phyloP scores from a whole-genome alignment of 1,140 invertebrate genomes.

The Drosophila aff. region DNA sequence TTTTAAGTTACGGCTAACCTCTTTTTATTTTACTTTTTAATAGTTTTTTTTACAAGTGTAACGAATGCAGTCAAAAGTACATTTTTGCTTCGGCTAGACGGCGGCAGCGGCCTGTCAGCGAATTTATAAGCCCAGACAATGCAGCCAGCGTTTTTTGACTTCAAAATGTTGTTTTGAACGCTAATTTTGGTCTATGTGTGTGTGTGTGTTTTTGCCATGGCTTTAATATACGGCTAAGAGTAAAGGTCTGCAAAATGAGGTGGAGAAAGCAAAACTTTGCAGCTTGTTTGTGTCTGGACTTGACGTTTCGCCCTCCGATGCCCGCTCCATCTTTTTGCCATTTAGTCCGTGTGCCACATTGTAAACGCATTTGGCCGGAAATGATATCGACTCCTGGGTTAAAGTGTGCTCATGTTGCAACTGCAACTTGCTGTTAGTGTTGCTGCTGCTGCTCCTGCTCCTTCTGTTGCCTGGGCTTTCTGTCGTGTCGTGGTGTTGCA shows the following conservation, averaged over 20 bases:
- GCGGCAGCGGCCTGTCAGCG: slow-evolving; percentile 57
- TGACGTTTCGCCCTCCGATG: slow-evolving; percentile 23
- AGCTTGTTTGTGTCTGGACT: slow-evolving; percentile 35
- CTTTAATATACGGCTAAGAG: slow-evolving; percentile 34
- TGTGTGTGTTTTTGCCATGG: not conserved
- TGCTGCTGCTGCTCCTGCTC: slow-evolving; percentile 18
- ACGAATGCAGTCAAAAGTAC: slow-evolving; percentile 28
- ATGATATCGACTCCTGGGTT: slow-evolving; percentile 72
- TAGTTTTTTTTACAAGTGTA: slow-evolving; percentile 20
- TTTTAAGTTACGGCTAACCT: not conserved
- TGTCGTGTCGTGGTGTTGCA: slow-evolving; percentile 78
- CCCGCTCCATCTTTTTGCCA: slow-evolving; percentile 30
- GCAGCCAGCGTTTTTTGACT: slow-evolving; percentile 65
- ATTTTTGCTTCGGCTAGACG: slow-evolving; percentile 46
- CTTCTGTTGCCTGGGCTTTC: slow-evolving; percentile 34
- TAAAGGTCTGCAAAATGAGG: slow-evolving; percentile 26
- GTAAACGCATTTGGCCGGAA: slow-evolving; percentile 77
- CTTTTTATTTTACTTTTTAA: not conserved
- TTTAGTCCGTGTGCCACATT: slow-evolving; percentile 41
- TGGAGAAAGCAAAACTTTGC: slow-evolving; percentile 45
- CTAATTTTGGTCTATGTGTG: slow-evolving; percentile 42
- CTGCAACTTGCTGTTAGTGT: slow-evolving; percentile 36
- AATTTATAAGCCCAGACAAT: slow-evolving; percentile 46
- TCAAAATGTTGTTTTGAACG: slow-evolving; percentile 68
- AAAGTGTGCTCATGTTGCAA: slow-evolving; percentile 62